A percentile compares a stretch with the other conserved stretches of the same genome.
Conservation (phyloP, 2,797 vertebrate species). For the Buphagus erythrorhynchus region DNA sequence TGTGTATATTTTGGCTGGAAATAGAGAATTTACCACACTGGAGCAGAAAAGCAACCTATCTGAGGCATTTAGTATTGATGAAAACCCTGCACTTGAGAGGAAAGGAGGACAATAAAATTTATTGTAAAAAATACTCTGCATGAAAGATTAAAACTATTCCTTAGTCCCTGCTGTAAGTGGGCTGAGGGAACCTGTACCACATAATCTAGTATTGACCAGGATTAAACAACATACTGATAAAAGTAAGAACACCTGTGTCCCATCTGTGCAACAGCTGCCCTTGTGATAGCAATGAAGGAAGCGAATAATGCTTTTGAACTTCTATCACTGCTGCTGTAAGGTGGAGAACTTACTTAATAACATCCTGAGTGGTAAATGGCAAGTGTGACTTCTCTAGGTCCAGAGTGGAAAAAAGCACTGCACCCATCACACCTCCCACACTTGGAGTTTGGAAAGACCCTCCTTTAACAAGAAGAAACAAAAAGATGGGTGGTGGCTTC, state of each 20-base stretch:
- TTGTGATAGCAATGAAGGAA: neutral
- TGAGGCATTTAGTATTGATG: neutral
- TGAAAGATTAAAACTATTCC: neutral
- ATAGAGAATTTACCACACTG: neutral
- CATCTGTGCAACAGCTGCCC: neutral
- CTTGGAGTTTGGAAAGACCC: neutral
- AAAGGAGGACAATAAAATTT: neutral
- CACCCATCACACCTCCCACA: neutral
- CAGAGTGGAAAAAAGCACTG: neutral
- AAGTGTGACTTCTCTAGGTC: neutral
- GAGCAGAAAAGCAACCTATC: neutral
- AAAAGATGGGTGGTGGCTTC: neutral
- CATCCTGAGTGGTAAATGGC: neutral
- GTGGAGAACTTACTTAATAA: neutral
- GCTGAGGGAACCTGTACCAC: neutral
- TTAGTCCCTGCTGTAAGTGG: neutral
- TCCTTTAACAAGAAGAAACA: neutral
- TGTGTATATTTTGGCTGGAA: neutral
- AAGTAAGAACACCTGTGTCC: neutral
- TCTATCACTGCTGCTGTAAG: neutral
- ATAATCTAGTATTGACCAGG: neutral
- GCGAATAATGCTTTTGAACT: neutral
- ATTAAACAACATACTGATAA: neutral
- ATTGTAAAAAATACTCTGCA: neutral
- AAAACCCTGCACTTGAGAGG: neutral